A percentile compares a stretch with the other conserved stretches of the same genome.
Evolutionary conservation across 2,888 invertebrate species (phyloP).

Genomic region (Macaria liturata): DNA sequence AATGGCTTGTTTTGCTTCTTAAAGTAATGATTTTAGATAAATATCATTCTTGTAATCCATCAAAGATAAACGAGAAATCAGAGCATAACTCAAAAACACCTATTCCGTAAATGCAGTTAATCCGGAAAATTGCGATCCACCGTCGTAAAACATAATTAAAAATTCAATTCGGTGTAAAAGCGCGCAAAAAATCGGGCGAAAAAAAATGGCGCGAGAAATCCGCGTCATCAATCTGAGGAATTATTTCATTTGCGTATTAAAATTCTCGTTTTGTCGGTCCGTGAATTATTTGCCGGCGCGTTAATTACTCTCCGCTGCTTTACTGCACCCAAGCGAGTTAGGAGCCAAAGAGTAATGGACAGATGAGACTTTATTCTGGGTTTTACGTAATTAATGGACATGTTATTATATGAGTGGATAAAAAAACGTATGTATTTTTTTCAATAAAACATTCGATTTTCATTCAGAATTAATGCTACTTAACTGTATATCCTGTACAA

Average conservation of each 20-base stretch:
- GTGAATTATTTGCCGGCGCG: slow-evolving; percentile 74
- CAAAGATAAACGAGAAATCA: slow-evolving; percentile 41
- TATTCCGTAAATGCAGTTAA: slow-evolving; percentile 66
- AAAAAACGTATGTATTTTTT: no score
- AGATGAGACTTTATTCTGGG: slow-evolving; percentile 2
- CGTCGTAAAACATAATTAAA: slow-evolving; percentile 81
- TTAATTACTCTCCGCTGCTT: slow-evolving; percentile 71
- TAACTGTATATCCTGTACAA: no score
- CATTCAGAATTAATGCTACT: no score
- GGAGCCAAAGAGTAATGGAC: slow-evolving; percentile 39
- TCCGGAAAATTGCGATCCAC: slow-evolving; percentile 76
- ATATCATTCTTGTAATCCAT: slow-evolving; percentile 30
- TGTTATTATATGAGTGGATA: no score
- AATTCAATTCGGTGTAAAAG: slow-evolving; percentile 71
- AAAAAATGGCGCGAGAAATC: slow-evolving; percentile 63
- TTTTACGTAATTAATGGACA: no score
- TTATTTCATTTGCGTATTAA: slow-evolving; percentile 83
- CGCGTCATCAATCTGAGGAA: slow-evolving; percentile 80
- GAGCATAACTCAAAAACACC: slow-evolving; percentile 45
- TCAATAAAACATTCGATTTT: no score
- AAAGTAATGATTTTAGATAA: no score
- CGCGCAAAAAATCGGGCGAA: slow-evolving; percentile 30
- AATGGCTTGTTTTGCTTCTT: no score
- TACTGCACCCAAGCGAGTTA: slow-evolving; percentile 66
- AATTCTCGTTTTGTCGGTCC: slow-evolving; percentile 79